A percentile compares a stretch with the other conserved stretches of the same genome.
Conservation (phyloP, 2,888 invertebrate genomes). For the Phyllotreta striolata region DNA sequence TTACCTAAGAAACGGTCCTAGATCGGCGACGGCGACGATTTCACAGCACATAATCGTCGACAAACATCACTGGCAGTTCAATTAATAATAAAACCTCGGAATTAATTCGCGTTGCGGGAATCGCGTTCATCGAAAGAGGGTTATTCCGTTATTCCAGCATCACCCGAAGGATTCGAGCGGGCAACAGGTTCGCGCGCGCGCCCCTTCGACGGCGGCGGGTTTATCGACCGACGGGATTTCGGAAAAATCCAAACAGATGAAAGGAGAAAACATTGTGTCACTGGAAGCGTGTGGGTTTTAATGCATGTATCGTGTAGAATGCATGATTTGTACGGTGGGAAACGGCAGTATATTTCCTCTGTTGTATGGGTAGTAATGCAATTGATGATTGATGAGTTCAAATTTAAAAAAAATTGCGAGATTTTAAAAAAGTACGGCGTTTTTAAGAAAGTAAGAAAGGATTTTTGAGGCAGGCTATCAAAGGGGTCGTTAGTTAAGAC, state of each 20-base stretch:
- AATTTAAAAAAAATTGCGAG: no score
- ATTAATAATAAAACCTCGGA: conserved; percentile 5
- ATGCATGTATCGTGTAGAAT: no score
- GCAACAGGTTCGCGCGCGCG: conserved; percentile 55
- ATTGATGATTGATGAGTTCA: no score
- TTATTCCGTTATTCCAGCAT: conserved; percentile 36
- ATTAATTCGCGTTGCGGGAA: conserved; percentile 29
- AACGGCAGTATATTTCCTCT: no score
- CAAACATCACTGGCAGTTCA: conserved; percentile 19
- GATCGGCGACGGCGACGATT: conserved; percentile 4
- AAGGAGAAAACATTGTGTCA: neutral
- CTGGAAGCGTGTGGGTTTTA: neutral
- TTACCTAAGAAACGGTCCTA: conserved; percentile 12
- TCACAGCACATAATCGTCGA: conserved; percentile 21
- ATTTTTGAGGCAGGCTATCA: no score
- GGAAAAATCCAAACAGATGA: neutral
- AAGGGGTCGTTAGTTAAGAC: no score
- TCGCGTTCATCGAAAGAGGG: conserved; percentile 31
- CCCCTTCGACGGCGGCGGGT: conserved; percentile 29
- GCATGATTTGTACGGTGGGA: no score
- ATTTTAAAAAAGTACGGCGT: no score
- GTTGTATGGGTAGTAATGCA: no score
- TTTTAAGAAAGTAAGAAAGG: no score
- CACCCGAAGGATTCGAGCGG: conserved; percentile 41
- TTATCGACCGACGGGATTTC: conserved; percentile 18